These are phyloP conservation scores for Otolemur crassicaudatus DNA, from an alignment of 2,797 vertebrate species.

Conservation along the genomic window DNA sequence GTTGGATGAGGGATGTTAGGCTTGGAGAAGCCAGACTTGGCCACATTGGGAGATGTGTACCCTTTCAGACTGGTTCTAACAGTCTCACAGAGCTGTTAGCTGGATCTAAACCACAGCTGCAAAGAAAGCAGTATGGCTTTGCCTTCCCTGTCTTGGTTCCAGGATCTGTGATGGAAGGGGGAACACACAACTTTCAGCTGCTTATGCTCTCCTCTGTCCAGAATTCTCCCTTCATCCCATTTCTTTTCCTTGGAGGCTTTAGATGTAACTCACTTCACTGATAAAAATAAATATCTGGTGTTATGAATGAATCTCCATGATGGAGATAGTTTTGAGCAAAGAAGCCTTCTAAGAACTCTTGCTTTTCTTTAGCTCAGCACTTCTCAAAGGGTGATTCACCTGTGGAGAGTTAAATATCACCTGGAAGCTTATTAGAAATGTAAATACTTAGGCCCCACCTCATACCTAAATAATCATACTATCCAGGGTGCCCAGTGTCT, in stretches of 20 bases:
- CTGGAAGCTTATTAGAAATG: conserved; percentile 1
- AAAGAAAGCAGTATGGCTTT: conserved; percentile 31
- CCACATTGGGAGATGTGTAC: not conserved
- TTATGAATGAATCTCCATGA: conserved; percentile 1
- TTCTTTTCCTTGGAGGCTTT: conserved; percentile 1
- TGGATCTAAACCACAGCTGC: not conserved
- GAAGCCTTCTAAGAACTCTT: not conserved
- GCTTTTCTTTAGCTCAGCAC: not conserved
- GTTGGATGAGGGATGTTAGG: not conserved
- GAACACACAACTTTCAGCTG: not conserved
- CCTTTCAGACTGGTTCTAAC: not conserved
- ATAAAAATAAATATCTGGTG: not conserved
- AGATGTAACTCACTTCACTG: not conserved
- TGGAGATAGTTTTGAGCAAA: conserved; percentile 8
- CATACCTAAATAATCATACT: not conserved
- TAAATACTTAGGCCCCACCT: not conserved
- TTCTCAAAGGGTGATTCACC: not conserved
- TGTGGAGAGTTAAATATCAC: not conserved
- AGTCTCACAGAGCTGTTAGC: not conserved
- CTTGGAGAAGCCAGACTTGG: conserved; percentile 36
- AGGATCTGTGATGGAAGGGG: not conserved
- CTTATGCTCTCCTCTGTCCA: not conserved
- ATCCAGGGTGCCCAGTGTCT: not conserved
- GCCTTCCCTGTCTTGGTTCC: not conserved
- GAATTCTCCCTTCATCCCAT: not conserved